Conservation (phyloP, 1,140 invertebrate genomes). For the Acromyrmex echinatior region DNA sequence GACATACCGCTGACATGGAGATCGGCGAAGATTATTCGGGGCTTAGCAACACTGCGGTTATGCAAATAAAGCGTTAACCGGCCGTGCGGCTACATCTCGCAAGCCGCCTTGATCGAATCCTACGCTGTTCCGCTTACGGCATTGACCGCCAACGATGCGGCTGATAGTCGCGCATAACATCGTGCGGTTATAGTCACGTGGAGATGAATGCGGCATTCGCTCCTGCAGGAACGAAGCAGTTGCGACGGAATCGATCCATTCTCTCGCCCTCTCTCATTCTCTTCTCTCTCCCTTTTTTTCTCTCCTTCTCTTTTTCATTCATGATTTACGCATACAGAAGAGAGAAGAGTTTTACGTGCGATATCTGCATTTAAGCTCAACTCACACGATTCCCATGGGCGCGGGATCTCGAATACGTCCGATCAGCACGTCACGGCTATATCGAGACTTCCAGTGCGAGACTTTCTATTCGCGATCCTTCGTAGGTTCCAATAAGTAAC, state of each 20-base stretch:
- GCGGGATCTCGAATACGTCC: too few relatives aligned
- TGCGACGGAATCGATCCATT: conserved; percentile 68
- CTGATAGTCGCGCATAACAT: conserved; percentile 62
- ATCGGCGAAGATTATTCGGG: conserved; percentile 41
- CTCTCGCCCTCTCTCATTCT: neutral
- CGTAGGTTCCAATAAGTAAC: too few relatives aligned
- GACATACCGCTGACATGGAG: conserved; percentile 7
- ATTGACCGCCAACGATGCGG: conserved; percentile 60
- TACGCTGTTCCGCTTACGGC: conserved; percentile 43
- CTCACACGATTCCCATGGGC: too few relatives aligned
- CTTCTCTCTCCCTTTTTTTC: neutral
- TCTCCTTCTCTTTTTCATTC: conserved; percentile 56
- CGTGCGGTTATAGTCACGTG: conserved; percentile 69
- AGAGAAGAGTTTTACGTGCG: too few relatives aligned
- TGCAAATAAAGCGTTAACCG: conserved; percentile 58
- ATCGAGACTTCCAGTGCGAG: too few relatives aligned
- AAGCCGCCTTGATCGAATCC: conserved; percentile 53
- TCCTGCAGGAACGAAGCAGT: conserved; percentile 44
- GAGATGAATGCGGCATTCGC: conserved; percentile 61
- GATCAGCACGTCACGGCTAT: too few relatives aligned
- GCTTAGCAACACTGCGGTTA: conserved; percentile 48
- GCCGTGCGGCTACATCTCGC: conserved; percentile 30
- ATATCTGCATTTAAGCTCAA: too few relatives aligned
- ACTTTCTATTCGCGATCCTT: too few relatives aligned
- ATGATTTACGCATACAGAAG: conserved; percentile 18